Evolutionary conservation across 2,888 invertebrate species (phyloP).

Genomic region (Thymelicus sylvestris): DNA sequence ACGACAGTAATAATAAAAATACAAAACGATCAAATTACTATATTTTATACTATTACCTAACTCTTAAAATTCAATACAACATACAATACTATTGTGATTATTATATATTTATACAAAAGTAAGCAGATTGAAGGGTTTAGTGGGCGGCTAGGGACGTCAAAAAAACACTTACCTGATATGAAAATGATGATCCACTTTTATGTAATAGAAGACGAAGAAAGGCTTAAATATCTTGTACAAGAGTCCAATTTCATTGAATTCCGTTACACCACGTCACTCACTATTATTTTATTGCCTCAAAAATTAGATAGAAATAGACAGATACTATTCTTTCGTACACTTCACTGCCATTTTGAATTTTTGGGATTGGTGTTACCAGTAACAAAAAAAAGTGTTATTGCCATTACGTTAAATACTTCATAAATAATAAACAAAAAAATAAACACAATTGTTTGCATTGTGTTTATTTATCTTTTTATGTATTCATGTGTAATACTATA

Average conservation of each 20-base stretch:
- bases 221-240: constrained; percentile 20
- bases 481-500: neutral
- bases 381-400: constrained; percentile 21
- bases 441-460: no score
- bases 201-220: constrained; percentile 29
- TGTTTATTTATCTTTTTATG: no score
- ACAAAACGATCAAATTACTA: constrained; percentile 39
- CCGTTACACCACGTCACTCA: constrained; percentile 76
- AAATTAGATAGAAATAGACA: constrained; percentile 64
- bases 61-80: constrained; percentile 46
- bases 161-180: constrained; percentile 65
- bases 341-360: constrained; percentile 76
- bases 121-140: constrained; percentile 67
- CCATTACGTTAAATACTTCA: neutral
- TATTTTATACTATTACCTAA: constrained; percentile 18
- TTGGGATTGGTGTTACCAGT: constrained; percentile 52
- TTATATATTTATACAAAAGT: constrained; percentile 61
- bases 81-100: constrained; percentile 16
- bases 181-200: constrained; percentile 48
- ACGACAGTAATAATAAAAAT: constrained; percentile 32
- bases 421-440: no score
- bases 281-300: constrained; percentile 57
- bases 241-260: constrained; percentile 57
- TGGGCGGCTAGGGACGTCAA: constrained; percentile 65
- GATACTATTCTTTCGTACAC: constrained; percentile 47